phyloP scores from a whole-genome alignment of 2,113 vertebrate genomes.

The Aegithalos caudatus region DNA sequence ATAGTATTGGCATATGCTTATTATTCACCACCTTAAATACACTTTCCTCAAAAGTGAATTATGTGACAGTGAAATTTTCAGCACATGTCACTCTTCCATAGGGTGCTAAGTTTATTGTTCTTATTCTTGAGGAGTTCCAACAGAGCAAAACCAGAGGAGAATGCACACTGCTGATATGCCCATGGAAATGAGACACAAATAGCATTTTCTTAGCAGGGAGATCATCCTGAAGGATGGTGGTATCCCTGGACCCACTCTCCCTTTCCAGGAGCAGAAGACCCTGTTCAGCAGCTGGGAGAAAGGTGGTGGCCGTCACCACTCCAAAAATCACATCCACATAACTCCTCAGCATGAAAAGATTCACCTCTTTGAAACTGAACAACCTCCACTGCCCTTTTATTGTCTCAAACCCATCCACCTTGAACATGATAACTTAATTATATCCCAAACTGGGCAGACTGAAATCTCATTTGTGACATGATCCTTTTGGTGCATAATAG shows the following conservation, averaged over 20 bases:
- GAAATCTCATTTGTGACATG: conserved; percentile 64
- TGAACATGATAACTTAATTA: conserved; percentile 63
- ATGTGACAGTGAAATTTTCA: background rate
- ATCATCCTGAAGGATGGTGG: background rate
- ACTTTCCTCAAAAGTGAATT: background rate
- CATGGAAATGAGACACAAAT: fast-evolving
- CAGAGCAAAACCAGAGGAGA: background rate
- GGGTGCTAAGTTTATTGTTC: background rate
- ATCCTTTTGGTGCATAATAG: conserved; percentile 60
- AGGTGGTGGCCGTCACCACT: background rate
- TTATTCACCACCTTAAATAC: background rate
- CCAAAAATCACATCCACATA: background rate
- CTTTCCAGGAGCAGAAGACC: background rate
- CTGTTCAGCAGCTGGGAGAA: background rate
- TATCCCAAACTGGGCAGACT: conserved; percentile 53
- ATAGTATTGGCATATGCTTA: background rate
- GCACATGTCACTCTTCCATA: background rate
- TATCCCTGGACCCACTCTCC: background rate
- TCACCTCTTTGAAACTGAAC: background rate
- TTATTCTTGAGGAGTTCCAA: background rate
- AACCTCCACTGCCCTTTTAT: background rate
- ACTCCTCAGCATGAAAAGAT: background rate
- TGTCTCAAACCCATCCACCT: conserved; percentile 41
- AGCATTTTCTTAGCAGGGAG: background rate
- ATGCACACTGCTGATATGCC: fast-evolving